These are phyloP conservation scores for Aphidius ervi DNA, from an alignment of 1,140 invertebrate species.

Conservation along the genomic window DNA sequence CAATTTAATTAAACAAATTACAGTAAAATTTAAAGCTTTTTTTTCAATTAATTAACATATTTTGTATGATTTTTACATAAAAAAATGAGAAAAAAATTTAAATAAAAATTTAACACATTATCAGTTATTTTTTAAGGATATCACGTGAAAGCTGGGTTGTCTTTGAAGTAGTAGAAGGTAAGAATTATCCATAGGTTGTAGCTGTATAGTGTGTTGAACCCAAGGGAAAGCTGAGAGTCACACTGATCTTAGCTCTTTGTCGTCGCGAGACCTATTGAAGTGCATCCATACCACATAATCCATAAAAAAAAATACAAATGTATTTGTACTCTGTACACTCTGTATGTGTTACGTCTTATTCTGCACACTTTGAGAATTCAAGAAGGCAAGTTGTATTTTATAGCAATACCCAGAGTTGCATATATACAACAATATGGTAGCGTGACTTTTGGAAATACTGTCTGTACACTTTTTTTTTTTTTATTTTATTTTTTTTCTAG, in stretches of 20 bases:
- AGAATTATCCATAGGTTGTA: too few species aligned
- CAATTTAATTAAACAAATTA: too few species aligned
- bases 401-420: not conserved
- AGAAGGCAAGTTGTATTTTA: not conserved
- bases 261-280: conserved; percentile 33
- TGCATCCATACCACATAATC: conserved; percentile 26
- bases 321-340: not conserved
- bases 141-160: not conserved
- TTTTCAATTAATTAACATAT: too few species aligned
- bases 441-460: conserved; percentile 11
- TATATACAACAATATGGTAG: not conserved
- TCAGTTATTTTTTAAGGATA: not conserved
- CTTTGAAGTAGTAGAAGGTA: too few species aligned
- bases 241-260: conserved; percentile 46
- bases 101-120: too few species aligned
- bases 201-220: conserved; percentile 14
- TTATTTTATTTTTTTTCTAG: not conserved
- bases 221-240: conserved; percentile 40
- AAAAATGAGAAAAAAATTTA: too few species aligned
- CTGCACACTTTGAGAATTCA: conserved; percentile 8
- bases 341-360: not conserved
- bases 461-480: not conserved
- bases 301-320: not conserved
- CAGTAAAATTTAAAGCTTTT: too few species aligned
- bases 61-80: too few species aligned